A percentile compares a stretch with the other conserved stretches of the same genome.
Evolutionary conservation across 2,113 vertebrate genomes (phyloP).

Genomic region (Mesoclemmys tuberculata): DNA sequence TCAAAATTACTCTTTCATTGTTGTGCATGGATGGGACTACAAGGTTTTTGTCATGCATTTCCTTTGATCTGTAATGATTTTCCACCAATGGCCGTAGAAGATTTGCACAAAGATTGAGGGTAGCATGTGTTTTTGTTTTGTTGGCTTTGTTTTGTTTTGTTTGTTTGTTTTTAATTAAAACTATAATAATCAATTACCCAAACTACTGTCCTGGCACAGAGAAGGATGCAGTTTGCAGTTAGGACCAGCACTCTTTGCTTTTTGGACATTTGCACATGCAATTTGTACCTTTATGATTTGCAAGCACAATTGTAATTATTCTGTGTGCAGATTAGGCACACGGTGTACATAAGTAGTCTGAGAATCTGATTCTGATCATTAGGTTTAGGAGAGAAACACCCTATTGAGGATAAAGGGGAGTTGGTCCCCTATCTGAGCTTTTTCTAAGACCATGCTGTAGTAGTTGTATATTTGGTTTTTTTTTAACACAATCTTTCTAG

Average conservation of each 20-base stretch:
- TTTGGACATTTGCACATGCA: neutral
- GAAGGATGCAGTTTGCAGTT: neutral
- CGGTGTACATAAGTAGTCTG: neutral
- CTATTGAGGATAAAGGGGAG: neutral
- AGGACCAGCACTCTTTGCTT: neutral
- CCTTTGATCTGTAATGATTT: neutral
- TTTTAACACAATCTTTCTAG: neutral
- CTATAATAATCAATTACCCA: no score
- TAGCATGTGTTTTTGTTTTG: no score
- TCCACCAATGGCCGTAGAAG: neutral
- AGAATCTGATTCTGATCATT: neutral
- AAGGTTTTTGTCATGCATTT: no score
- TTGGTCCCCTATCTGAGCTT: neutral
- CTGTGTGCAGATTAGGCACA: neutral
- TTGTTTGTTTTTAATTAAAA: no score
- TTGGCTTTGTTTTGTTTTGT: no score
- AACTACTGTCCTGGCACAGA: neutral
- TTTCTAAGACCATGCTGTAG: neutral
- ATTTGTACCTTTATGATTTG: neutral
- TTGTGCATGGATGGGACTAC: no score
- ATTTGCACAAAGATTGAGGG: no score
- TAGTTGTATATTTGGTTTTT: neutral
- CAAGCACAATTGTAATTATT: neutral
- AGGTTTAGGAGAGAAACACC: neutral
- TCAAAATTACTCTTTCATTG: no score